These are phyloP conservation scores for Chloroceryle inda DNA, from an alignment of 2,797 vertebrate species.

Conservation along the genomic window DNA sequence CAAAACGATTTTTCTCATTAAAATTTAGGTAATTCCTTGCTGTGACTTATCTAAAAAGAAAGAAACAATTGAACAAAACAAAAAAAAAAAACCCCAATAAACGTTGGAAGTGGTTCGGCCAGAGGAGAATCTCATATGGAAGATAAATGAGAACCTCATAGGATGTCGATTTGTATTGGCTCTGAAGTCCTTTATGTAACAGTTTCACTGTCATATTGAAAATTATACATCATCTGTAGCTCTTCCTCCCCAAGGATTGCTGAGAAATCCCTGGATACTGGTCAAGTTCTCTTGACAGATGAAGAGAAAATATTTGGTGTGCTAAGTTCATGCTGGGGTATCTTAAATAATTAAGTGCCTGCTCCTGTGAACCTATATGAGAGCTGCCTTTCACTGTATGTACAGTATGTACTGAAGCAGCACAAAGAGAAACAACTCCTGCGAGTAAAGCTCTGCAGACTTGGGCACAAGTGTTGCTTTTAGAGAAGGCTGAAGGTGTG, in stretches of 20 bases:
- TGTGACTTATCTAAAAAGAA: background rate
- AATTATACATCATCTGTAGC: background rate
- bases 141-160: background rate
- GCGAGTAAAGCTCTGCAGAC: background rate
- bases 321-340: background rate
- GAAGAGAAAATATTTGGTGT: constrained; percentile 23
- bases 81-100: background rate
- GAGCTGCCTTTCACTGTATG: background rate
- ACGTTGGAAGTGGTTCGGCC: background rate
- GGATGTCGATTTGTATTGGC: constrained; percentile 15
- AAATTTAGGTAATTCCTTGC: background rate
- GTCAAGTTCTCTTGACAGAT: background rate
- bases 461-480: constrained; percentile 19
- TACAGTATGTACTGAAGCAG: background rate
- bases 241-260: background rate
- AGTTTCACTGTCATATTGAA: background rate
- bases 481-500: constrained; percentile 80
- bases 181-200: background rate
- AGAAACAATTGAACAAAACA: background rate
- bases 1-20: background rate
- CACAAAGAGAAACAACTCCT: background rate
- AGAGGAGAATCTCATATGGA: background rate
- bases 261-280: constrained; percentile 39
- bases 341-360: background rate
- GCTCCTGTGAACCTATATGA: background rate